Percentiles rank a stretch among this genome's conserved stretches.
These are phyloP conservation scores for Callyntrura guangdongensis DNA, from an alignment of 2,888 invertebrate species.

Conservation along the genomic window DNA sequence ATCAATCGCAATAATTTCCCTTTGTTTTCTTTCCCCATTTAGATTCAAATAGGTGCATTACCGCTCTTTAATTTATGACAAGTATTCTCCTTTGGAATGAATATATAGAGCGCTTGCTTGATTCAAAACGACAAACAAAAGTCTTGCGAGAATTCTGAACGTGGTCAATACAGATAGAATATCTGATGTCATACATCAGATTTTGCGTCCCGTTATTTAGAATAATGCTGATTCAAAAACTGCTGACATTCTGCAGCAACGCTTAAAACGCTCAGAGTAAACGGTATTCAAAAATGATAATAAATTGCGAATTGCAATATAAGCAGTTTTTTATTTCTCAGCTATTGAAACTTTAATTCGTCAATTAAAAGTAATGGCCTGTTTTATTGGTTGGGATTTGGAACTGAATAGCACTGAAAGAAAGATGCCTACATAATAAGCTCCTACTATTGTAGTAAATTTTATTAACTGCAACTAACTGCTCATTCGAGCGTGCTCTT, in stretches of 20 bases:
- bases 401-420: neutral
- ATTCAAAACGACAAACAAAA: too few relatives aligned
- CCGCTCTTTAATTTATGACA: too few relatives aligned
- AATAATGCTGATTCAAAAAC: too few relatives aligned
- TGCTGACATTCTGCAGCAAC: neutral
- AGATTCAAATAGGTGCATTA: neutral
- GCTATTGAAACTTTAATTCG: neutral
- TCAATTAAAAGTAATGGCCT: neutral
- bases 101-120: too few relatives aligned
- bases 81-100: neutral
- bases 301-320: too few relatives aligned
- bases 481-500: neutral
- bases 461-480: neutral
- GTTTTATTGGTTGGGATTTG: neutral
- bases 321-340: neutral
- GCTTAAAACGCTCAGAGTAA: neutral
- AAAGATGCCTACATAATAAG: neutral
- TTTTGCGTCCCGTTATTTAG: too few relatives aligned
- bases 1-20: neutral
- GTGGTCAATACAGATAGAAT: too few relatives aligned
- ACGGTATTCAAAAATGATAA: too few relatives aligned
- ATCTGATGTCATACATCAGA: too few relatives aligned
- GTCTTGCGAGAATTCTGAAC: too few relatives aligned
- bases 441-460: neutral
- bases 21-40: constrained; percentile 13